These are phyloP conservation scores for Distichodus sexfasciatus DNA, from an alignment of 2,797 vertebrate genomes.

Conservation along the genomic window DNA sequence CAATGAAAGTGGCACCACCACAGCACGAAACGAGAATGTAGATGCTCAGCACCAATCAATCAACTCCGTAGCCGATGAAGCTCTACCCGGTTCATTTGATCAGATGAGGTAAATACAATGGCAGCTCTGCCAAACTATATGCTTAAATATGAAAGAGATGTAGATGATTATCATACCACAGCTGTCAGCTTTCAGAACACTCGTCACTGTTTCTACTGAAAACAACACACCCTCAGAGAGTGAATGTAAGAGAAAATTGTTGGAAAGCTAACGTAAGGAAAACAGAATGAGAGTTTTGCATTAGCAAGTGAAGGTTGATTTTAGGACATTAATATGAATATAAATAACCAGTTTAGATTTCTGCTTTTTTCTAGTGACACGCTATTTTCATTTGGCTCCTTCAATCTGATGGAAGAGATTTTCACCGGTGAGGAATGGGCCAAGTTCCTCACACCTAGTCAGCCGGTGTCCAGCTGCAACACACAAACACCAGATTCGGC, in stretches of 20 bases:
- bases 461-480: slow-evolving; percentile 42
- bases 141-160: slow-evolving; percentile 20
- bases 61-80: slow-evolving; percentile 28
- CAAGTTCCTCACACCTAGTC: slow-evolving; percentile 59
- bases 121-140: neutral
- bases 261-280: no score
- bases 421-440: slow-evolving; percentile 69
- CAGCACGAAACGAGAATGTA: neutral
- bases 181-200: slow-evolving; percentile 1
- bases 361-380: slow-evolving; percentile 55
- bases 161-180: slow-evolving; percentile 31
- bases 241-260: neutral
- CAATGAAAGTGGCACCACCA: slow-evolving; percentile 2
- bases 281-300: no score
- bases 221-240: neutral
- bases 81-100: slow-evolving; percentile 9
- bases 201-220: slow-evolving; percentile 2
- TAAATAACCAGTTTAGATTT: no score
- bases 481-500: neutral
- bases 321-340: no score
- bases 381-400: slow-evolving; percentile 64
- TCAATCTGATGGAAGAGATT: slow-evolving; percentile 76
- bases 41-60: slow-evolving; percentile 6
- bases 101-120: slow-evolving; percentile 36
- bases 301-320: no score